Evolutionary conservation across 2,888 invertebrate genomes (phyloP).

Genomic region (Meta bourneti): DNA sequence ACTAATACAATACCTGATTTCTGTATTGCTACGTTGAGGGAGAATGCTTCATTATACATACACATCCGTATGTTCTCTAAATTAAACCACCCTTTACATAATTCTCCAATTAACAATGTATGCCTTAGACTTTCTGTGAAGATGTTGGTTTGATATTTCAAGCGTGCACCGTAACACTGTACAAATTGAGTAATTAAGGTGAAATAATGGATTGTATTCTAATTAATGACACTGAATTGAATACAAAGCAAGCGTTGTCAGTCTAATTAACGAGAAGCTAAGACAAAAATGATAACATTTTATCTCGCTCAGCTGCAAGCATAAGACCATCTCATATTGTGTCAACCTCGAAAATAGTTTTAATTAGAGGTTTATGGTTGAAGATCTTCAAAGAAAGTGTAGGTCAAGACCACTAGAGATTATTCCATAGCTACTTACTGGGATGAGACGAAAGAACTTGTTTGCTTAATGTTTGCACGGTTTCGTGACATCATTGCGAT

Average conservation of each 20-base stretch:
- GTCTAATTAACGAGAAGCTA: neutral
- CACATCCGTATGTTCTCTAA: too few species aligned
- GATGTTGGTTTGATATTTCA: too few species aligned
- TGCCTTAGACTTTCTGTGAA: too few species aligned
- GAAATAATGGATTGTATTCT: neutral
- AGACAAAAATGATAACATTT: neutral
- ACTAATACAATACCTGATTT: too few species aligned
- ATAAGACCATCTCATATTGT: neutral
- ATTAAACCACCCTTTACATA: too few species aligned
- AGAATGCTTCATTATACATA: too few species aligned
- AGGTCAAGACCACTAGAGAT: conserved; percentile 16
- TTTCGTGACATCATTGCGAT: neutral
- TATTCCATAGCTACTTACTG: neutral
- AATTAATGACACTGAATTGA: neutral
- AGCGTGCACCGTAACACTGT: too few species aligned
- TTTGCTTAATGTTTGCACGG: neutral
- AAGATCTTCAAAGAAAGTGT: conserved; percentile 16
- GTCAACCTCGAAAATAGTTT: neutral
- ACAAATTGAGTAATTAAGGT: neutral
- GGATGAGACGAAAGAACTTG: conserved; percentile 3
- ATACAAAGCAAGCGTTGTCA: neutral
- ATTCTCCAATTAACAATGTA: too few species aligned
- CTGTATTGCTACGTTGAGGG: too few species aligned
- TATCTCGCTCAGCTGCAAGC: neutral
- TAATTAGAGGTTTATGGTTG: neutral